Evolutionary conservation across 1,140 invertebrate species (phyloP), one percentile per base, ranked within the genome.

Genomic region (Portunus trituberculatus): DNA sequence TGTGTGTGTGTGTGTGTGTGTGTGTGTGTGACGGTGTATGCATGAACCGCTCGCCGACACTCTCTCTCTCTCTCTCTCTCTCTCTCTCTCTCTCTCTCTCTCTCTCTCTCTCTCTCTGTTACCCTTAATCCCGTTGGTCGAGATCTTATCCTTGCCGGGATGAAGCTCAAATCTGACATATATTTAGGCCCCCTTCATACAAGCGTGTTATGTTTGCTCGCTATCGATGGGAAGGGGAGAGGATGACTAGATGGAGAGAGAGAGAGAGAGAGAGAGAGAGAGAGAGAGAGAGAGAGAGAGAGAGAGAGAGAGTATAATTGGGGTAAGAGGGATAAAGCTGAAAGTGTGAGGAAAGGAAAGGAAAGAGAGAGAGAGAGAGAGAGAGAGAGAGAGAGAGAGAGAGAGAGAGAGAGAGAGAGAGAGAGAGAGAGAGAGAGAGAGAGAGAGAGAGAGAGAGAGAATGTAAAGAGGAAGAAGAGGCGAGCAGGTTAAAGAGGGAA

Each of bases 1-100:
- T 46, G 31, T 91, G 39, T 46, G 39, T 91, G 39, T 91, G 39
- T 91, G 20, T 90, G 45, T 90, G 88, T 91, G 39, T 46, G 39
- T 91, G 48, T 91, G 89, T 91, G 32, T 91, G 89, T 52, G 48
- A 6, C 4, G 20, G 39, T 48, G 45, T 52, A 16, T 91, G 89
- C 6, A 32, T 91, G 10, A 46, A 1, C 52, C 48, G 39, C 12
- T n/a, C 48, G 12, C 32, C 28, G 12, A 39, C 32, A 89, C n/a
- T 20, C 67, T 14, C 52, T 14, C 52, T 14, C 52, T 14, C 52
- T 14, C 52, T 14, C 52, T 14, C 52, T 14, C 52, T 14, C 52
- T 14, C 52, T 14, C 52, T 14, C 52, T 14, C 52, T 14, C 52
- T 14, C 52, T 14, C 52, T 14, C 52, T 14, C 52, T 14, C 16